phyloP scores from a whole-genome alignment of 2,797 vertebrate genomes.

The Sebastes hubbsi region DNA sequence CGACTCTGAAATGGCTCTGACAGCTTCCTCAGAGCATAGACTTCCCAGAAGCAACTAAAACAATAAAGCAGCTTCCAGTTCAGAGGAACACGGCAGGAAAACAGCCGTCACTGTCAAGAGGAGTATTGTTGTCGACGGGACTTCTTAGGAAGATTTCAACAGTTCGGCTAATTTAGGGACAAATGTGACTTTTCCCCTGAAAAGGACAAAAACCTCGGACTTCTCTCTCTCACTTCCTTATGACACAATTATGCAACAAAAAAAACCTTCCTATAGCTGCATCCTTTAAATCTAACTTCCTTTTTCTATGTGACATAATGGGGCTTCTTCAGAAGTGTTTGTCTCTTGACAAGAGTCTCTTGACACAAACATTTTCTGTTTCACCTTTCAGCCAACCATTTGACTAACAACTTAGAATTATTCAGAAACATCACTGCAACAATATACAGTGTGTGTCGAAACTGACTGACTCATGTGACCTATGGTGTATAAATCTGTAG shows the following conservation, averaged over 20 bases:
- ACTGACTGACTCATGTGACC: neutral
- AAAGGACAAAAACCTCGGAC: neutral
- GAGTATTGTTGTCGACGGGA: neutral
- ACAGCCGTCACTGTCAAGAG: neutral
- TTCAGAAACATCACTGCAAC: no score
- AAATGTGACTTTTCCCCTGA: neutral
- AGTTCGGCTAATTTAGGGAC: neutral
- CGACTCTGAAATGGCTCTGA: neutral
- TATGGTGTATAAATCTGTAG: no score
- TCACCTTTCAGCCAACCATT: neutral
- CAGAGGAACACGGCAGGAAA: neutral
- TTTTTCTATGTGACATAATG: neutral
- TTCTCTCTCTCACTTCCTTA: neutral
- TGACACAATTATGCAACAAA: no score
- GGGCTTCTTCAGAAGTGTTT: neutral
- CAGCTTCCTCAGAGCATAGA: neutral
- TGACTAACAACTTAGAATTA: neutral
- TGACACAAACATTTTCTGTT: no score
- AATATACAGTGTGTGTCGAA: neutral
- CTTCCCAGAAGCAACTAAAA: accelerated
- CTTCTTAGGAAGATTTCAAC: neutral
- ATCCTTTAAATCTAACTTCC: neutral
- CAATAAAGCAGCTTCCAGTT: neutral
- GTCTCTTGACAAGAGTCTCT: no score
- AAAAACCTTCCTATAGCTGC: neutral